Conservation (phyloP, 2,888 invertebrate species). For the Dicycla oo region DNA sequence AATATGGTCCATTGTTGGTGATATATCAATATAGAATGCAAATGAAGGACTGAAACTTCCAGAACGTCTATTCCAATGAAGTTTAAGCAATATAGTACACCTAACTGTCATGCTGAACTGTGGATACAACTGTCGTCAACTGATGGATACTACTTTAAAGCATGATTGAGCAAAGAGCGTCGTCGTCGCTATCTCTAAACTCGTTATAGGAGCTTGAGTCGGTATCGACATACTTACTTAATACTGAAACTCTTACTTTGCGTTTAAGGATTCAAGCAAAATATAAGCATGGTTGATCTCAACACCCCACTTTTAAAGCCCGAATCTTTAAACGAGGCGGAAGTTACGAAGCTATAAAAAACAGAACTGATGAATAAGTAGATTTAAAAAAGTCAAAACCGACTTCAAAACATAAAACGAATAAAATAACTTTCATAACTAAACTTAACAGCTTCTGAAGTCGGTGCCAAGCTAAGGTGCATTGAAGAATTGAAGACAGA, state of each 20-base stretch:
- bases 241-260: constrained; percentile 23
- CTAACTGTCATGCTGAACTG: constrained; percentile 8
- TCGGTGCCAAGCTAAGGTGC: too few relatives aligned
- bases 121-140: constrained; percentile 26
- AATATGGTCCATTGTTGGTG: constrained; percentile 24
- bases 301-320: constrained; percentile 21
- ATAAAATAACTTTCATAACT: too few relatives aligned
- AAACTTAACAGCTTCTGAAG: too few relatives aligned
- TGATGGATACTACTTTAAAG: constrained; percentile 19
- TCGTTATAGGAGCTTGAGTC: constrained; percentile 25
- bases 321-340: constrained; percentile 18
- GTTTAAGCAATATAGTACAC: constrained; percentile 12
- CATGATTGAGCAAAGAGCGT: constrained; percentile 19
- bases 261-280: constrained; percentile 19
- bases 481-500: too few relatives aligned
- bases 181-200: constrained; percentile 32
- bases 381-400: too few relatives aligned
- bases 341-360: constrained; percentile 23
- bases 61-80: constrained; percentile 4
- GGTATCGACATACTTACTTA: constrained; percentile 32
- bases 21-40: background rate
- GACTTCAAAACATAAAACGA: too few relatives aligned
- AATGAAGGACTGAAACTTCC: constrained; percentile 2
- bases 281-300: constrained; percentile 39
- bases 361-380: constrained; percentile 6